Percentiles rank a stretch among this genome's conserved stretches.
Evolutionary conservation across 30 jellyfish, hydroid and myxozoan genomes (phyloP).

Genomic region (Hydractinia symbiolongicarpus): DNA sequence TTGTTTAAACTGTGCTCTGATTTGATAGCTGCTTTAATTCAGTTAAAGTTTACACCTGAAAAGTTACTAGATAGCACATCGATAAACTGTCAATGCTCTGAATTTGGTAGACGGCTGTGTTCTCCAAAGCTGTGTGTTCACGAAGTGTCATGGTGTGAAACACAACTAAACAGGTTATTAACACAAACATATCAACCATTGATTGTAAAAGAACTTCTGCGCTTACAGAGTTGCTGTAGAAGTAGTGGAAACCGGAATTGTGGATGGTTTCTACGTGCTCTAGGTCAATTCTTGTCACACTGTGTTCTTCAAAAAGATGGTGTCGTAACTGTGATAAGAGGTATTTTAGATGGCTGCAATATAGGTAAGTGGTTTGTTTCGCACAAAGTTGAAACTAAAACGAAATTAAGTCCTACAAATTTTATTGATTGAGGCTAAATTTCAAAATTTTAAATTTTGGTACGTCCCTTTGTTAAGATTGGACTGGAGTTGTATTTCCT

Average conservation of each 20-base stretch:
- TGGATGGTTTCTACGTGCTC: slow-evolving; percentile 23
- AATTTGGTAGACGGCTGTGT: background rate
- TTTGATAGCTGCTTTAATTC: slow-evolving; percentile 19
- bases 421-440: too few relatives aligned
- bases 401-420: too few relatives aligned
- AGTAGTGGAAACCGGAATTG: background rate
- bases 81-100: background rate
- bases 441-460: too few relatives aligned
- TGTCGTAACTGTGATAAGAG: slow-evolving; percentile 41
- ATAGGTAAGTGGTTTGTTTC: slow-evolving; percentile 1
- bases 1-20: background rate
- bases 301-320: slow-evolving; percentile 63
- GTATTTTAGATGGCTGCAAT: slow-evolving; percentile 48
- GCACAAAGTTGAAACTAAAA: too few relatives aligned
- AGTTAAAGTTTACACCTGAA: slow-evolving; percentile 5
- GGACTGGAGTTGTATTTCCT: too few relatives aligned
- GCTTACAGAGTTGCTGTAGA: slow-evolving; percentile 44
- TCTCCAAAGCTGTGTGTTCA: slow-evolving; percentile 33
- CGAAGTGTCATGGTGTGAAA: slow-evolving; percentile 63
- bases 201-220: slow-evolving; percentile 40
- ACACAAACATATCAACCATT: slow-evolving; percentile 54
- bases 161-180: slow-evolving; percentile 21
- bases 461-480: too few relatives aligned
- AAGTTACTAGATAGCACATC: background rate
- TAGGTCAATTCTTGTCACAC: slow-evolving; percentile 47